Base-by-base conservation (phyloP, 2,113 vertebrate species). In the Vicugna pacos region DNA sequence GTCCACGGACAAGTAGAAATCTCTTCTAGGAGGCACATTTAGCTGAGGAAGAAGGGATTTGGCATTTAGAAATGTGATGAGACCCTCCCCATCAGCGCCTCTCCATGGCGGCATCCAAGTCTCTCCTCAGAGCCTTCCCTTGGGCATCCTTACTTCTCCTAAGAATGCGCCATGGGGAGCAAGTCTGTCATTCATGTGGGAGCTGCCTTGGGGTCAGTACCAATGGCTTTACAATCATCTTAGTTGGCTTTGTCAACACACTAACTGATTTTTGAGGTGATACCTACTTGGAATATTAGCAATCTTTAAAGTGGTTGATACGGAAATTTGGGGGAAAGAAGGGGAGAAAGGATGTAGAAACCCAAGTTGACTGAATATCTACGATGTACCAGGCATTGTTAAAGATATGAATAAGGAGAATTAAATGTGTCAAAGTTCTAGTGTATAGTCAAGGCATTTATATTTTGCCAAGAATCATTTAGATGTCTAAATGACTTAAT, bases 371-470 rank as follows among this genome's bases (percentile, higher is more conserved):
- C 52, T n/a, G 2, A 84, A 35, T 79, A 26, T 4, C 69, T 88
- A 38, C 48, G 72, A 15, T 15, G 9, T 42, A 50, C 19, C 14
- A 35, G 73, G 22, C 19, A 42, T 32, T 89, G 35, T 67, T 91
- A 75, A 54, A 89, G 82, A 92, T 62, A 50, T 86, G 19, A 89
- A 86, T 46, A 35, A 4, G 69, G 42, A 73, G 24, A 75, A 48
- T n/a, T 30, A 89, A 67, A 64, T 60, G 13, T 81, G 38, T 92
- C n/a, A 50, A n/a, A 86, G 58, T 86, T 48, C 62, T 88, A 79
- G 28, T 19, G 1, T 60, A 48, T 73, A 69, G 48, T 91, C 69
- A 64, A 91, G 52, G 38, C 12, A 85, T n/a, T 77, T 88, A 52
- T 42, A 69, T 28, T n/a, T 58, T 48, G 30, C 48, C 14, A 64